Evolutionary conservation across 2,797 vertebrate species (phyloP).

Genomic region (Mycteria americana): DNA sequence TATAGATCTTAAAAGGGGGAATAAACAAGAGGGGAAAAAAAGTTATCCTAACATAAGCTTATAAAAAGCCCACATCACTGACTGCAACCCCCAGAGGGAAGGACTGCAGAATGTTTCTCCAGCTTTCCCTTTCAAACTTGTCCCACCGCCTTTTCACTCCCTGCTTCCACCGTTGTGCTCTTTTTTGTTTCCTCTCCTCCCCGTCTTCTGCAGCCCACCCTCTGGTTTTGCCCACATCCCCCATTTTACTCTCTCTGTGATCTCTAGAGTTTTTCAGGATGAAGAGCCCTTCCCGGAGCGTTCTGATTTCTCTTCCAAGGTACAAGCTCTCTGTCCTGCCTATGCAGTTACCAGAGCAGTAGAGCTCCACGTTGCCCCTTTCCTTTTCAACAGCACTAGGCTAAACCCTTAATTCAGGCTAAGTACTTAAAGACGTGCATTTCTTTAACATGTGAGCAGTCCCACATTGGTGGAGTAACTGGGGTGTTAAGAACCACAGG

Average conservation of each 20-base stretch:
- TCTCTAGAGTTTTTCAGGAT: neutral
- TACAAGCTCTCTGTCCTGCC: neutral
- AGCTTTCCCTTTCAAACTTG: constrained; percentile 8
- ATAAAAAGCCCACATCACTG: constrained; percentile 33
- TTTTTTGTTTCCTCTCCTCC: neutral
- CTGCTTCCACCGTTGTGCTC: neutral
- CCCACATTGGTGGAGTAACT: neutral
- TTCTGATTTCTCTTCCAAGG: neutral
- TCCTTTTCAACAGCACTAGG: neutral
- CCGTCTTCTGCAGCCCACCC: neutral
- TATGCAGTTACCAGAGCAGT: neutral
- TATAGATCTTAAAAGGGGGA: constrained; percentile 18
- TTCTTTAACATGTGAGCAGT: neutral
- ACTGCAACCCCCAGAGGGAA: neutral
- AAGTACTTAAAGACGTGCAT: neutral
- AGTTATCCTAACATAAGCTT: neutral
- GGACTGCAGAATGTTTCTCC: neutral
- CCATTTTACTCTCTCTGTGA: neutral
- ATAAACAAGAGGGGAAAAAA: neutral
- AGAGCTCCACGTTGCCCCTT: neutral
- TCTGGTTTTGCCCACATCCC: neutral
- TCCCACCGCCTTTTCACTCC: neutral
- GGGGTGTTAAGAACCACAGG: neutral
- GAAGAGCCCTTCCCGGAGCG: neutral
- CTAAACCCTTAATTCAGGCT: neutral